phyloP scores from a whole-genome alignment of 2,113 vertebrate genomes.

The Nettapus auritus region DNA sequence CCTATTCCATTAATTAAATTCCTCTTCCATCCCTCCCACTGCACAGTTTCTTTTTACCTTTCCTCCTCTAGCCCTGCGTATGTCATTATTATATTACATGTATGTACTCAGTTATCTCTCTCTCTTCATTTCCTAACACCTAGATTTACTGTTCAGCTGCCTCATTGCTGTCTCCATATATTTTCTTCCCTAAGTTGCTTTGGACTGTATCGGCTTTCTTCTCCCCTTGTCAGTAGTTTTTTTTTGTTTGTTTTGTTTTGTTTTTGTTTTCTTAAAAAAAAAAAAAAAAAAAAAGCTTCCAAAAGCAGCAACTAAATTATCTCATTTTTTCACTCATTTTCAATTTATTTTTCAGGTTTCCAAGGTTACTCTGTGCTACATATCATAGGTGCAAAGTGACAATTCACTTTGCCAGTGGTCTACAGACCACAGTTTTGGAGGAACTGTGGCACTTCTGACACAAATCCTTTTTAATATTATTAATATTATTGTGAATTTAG shows the following conservation, averaged over 20 bases:
- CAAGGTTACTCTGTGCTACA: not conserved
- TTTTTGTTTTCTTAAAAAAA: too few species aligned
- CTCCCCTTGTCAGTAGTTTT: not conserved
- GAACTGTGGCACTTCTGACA: not conserved
- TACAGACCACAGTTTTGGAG: not conserved
- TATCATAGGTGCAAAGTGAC: not conserved
- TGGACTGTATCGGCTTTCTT: not conserved
- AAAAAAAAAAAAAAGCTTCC: not conserved
- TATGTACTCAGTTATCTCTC: not conserved
- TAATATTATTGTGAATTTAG: not conserved
- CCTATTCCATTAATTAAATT: not conserved
- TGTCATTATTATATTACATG: not conserved
- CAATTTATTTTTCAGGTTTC: not conserved
- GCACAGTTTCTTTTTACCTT: not conserved
- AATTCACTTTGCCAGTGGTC: not conserved
- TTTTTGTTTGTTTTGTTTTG: too few species aligned
- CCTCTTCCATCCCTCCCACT: not conserved
- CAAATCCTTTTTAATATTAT: slow-evolving; percentile 1
- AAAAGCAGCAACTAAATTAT: not conserved
- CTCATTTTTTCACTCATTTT: not conserved
- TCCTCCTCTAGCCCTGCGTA: not conserved
- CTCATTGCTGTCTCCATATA: not conserved
- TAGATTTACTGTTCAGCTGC: not conserved
- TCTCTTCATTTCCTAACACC: not conserved
- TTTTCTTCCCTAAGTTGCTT: not conserved